Evolutionary conservation across 2,888 invertebrate genomes (phyloP).

Genomic region (Agonopterix subpropinquella): DNA sequence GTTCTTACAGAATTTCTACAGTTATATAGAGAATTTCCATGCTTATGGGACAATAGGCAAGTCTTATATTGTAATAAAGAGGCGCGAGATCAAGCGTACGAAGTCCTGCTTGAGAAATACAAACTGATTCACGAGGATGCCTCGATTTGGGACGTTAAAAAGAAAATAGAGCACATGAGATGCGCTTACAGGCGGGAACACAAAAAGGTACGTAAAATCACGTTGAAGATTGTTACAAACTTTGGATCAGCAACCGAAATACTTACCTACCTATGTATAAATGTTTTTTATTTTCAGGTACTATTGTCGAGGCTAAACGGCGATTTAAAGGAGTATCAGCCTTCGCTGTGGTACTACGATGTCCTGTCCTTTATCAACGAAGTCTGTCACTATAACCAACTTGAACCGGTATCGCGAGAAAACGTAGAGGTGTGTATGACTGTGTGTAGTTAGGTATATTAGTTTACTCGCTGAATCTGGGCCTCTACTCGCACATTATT

Average conservation of each 20-base stretch:
- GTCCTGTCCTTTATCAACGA: constrained; percentile 13
- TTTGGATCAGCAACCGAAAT: not conserved
- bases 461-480: not conserved
- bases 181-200: constrained; percentile 17
- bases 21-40: constrained; percentile 17
- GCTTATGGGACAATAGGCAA: constrained; percentile 20
- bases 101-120: constrained; percentile 18
- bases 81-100: constrained; percentile 14
- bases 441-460: not conserved
- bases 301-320: constrained; percentile 1
- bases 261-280: not conserved
- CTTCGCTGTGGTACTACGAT: constrained; percentile 16
- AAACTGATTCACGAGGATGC: constrained; percentile 14
- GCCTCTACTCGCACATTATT: not conserved
- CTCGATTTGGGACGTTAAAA: constrained; percentile 13
- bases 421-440: not conserved
- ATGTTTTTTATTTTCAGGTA: constrained; percentile 7
- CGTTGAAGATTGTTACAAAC: not conserved
- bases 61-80: constrained; percentile 14
- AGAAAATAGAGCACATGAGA: constrained; percentile 20
- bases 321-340: constrained; percentile 1
- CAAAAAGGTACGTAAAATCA: constrained; percentile 15
- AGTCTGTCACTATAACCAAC: constrained; percentile 1
- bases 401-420: not conserved
- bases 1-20: constrained; percentile 14